A percentile compares a stretch with the other conserved stretches of the same genome.
phyloP scores from a whole-genome alignment of 2,113 vertebrate species.

The Bufo gargarizans region DNA sequence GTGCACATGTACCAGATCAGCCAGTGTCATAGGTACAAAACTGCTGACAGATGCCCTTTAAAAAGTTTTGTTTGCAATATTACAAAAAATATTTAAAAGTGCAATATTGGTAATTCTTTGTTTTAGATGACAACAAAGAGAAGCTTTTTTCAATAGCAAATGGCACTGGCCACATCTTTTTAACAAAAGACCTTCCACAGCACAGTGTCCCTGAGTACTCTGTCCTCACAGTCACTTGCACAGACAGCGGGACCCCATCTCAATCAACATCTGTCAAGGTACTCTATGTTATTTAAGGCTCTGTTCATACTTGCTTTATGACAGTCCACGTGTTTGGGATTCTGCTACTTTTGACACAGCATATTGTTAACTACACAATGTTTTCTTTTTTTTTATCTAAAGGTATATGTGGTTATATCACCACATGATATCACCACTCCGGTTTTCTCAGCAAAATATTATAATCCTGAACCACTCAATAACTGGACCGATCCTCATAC shows the following conservation, averaged over 20 bases:
- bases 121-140: conserved; percentile 63
- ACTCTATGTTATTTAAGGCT: neutral
- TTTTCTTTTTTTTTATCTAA: conserved; percentile 1
- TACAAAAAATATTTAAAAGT: neutral
- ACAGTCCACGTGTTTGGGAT: neutral
- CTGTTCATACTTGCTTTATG: neutral
- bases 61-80: neutral
- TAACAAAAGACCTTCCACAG: conserved; percentile 61
- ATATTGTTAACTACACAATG: too few relatives aligned
- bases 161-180: conserved; percentile 60
- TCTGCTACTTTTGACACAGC: neutral
- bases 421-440: conserved; percentile 52
- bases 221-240: conserved; percentile 59
- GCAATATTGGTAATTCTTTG: conserved; percentile 7
- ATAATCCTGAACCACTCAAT: conserved; percentile 61
- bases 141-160: conserved; percentile 63
- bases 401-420: conserved; percentile 62
- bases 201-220: conserved; percentile 29
- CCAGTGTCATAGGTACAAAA: too few relatives aligned
- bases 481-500: conserved; percentile 40
- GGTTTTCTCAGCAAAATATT: conserved; percentile 59
- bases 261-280: conserved; percentile 66
- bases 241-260: conserved; percentile 50
- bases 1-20: too few relatives aligned
- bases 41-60: too few relatives aligned